A percentile compares a stretch with the other conserved stretches of the same genome.
Evolutionary conservation across 2,888 invertebrate species (phyloP).

Genomic region (Macrosoma leucophasiata): DNA sequence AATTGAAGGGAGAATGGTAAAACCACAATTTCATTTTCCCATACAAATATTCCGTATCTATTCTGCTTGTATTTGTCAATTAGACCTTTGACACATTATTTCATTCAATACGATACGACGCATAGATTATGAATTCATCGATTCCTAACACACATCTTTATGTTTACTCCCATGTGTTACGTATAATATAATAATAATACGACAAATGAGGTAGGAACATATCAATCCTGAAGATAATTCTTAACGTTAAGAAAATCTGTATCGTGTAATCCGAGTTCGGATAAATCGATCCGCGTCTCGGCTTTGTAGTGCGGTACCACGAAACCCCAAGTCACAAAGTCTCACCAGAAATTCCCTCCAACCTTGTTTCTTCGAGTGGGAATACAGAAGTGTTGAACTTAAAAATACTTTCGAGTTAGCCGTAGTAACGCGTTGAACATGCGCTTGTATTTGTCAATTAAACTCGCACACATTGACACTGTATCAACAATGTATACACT

Average conservation of each 20-base stretch:
- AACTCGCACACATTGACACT: conserved; percentile 44
- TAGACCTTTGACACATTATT: no score
- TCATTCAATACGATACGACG: no score
- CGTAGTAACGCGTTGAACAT: conserved; percentile 21
- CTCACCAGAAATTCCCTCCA: conserved; percentile 23
- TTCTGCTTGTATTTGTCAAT: no score
- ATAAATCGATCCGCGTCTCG: conserved; percentile 55
- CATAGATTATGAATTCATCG: no score
- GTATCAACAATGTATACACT: conserved; percentile 13
- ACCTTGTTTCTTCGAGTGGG: conserved; percentile 12
- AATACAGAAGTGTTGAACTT: background rate
- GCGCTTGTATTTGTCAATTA: conserved; percentile 50
- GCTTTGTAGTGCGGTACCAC: conserved; percentile 36
- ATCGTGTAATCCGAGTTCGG: conserved; percentile 31
- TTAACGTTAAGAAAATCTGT: conserved; percentile 26
- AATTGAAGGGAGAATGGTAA: no score
- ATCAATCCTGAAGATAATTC: conserved; percentile 19
- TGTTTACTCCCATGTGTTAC: no score
- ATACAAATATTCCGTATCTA: no score
- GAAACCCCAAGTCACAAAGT: conserved; percentile 33
- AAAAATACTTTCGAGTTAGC: conserved; percentile 8
- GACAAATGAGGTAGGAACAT: no score
- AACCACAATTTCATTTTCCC: no score
- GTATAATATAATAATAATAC: no score
- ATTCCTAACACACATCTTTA: no score